Evolutionary conservation across 2,888 invertebrate genomes (phyloP).

Genomic region (Sycophila texana): DNA sequence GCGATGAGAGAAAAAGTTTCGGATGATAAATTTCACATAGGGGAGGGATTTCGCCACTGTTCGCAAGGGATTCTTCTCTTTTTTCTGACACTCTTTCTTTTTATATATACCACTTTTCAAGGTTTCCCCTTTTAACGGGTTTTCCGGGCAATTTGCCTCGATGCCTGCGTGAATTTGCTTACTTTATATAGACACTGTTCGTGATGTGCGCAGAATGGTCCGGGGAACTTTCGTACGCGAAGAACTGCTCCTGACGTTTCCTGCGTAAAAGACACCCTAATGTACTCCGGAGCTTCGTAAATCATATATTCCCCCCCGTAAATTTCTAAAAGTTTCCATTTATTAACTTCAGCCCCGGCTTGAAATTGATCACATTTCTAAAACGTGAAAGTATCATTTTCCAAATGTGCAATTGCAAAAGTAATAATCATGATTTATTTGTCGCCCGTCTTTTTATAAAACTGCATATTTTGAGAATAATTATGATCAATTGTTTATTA

Average conservation of each 20-base stretch:
- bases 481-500: too few species aligned
- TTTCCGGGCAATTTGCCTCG: constrained; percentile 34
- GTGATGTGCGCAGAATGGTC: background rate
- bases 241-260: background rate
- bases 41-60: background rate
- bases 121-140: constrained; percentile 18
- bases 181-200: constrained; percentile 15
- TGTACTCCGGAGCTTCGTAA: constrained; percentile 1
- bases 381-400: too few species aligned
- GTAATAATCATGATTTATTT: too few species aligned
- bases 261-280: background rate
- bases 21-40: constrained; percentile 26
- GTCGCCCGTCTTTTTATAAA: too few species aligned
- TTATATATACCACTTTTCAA: constrained; percentile 6
- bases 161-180: constrained; percentile 22
- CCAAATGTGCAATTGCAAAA: too few species aligned
- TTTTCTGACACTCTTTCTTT: background rate
- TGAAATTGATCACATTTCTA: too few species aligned
- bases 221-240: background rate
- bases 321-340: background rate
- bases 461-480: too few species aligned
- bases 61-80: constrained; percentile 13
- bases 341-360: too few species aligned
- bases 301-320: background rate
- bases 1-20: background rate